phyloP scores from a whole-genome alignment of 2,113 vertebrate species.

The Eonycteris spelaea region DNA sequence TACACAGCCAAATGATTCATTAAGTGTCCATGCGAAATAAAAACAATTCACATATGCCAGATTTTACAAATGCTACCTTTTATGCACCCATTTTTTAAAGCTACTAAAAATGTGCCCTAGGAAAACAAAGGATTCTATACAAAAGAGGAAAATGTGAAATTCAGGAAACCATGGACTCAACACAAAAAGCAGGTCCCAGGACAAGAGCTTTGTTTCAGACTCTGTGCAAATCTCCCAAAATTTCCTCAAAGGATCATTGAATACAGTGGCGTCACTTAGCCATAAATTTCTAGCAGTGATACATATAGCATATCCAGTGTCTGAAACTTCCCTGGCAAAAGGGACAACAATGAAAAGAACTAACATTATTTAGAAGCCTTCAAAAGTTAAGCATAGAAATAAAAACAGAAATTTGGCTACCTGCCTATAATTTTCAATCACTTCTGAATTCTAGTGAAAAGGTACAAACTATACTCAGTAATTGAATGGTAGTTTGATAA shows the following conservation, averaged over 20 bases:
- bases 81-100: background rate
- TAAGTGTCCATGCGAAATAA: background rate
- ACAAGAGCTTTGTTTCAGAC: background rate
- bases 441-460: slow-evolving; percentile 11
- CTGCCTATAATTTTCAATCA: slow-evolving; percentile 20
- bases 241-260: background rate
- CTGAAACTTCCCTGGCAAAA: slow-evolving; percentile 85
- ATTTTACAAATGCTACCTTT: background rate
- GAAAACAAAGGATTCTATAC: background rate
- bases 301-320: slow-evolving; percentile 84
- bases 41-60: background rate
- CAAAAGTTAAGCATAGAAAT: slow-evolving; percentile 82
- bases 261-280: slow-evolving; percentile 11
- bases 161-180: background rate
- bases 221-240: background rate
- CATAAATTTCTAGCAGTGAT: slow-evolving; percentile 84
- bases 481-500: slow-evolving; percentile 26
- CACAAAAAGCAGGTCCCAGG: background rate
- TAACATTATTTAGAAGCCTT: slow-evolving; percentile 88
- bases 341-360: slow-evolving; percentile 73
- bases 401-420: slow-evolving; percentile 52
- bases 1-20: background rate
- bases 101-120: background rate
- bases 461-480: slow-evolving; percentile 14
- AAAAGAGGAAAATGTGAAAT: background rate